Evolutionary conservation across 2,888 invertebrate species (phyloP).

Genomic region (Epiblema foenella): DNA sequence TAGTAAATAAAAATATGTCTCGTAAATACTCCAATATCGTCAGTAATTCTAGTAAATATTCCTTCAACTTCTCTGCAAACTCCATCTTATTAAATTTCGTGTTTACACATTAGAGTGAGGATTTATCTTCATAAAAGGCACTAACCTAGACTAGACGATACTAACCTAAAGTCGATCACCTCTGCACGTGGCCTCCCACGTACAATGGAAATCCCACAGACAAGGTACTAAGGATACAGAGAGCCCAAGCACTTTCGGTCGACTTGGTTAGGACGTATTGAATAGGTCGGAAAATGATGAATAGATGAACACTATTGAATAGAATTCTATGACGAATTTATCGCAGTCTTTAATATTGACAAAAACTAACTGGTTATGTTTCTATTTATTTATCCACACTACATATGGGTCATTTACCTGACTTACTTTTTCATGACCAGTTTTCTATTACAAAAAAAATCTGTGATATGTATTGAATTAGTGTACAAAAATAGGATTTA

Average conservation of each 20-base stretch:
- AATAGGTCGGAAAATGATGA: no score
- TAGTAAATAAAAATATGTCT: neutral
- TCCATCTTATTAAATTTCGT: neutral
- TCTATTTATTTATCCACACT: no score
- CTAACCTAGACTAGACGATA: neutral
- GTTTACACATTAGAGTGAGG: constrained; percentile 18
- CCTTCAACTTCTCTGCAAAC: neutral
- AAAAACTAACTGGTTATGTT: no score
- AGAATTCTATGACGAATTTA: no score
- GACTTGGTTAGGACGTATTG: no score
- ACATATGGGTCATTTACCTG: no score
- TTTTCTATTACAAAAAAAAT: no score
- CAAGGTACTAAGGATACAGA: neutral
- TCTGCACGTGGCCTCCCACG: constrained; percentile 21
- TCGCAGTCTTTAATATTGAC: no score
- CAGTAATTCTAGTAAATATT: neutral
- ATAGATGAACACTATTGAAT: no score
- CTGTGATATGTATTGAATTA: no score
- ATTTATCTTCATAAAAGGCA: constrained; percentile 17
- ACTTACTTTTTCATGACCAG: no score
- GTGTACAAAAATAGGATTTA: no score
- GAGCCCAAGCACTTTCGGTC: neutral
- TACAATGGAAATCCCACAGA: neutral
- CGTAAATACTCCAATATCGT: neutral
- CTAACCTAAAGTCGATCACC: constrained; percentile 18